A percentile compares a stretch with the other conserved stretches of the same genome.
Evolutionary conservation across 92 coral and sea anemone genomes (phyloP).

Genomic region (Porites lobata): DNA sequence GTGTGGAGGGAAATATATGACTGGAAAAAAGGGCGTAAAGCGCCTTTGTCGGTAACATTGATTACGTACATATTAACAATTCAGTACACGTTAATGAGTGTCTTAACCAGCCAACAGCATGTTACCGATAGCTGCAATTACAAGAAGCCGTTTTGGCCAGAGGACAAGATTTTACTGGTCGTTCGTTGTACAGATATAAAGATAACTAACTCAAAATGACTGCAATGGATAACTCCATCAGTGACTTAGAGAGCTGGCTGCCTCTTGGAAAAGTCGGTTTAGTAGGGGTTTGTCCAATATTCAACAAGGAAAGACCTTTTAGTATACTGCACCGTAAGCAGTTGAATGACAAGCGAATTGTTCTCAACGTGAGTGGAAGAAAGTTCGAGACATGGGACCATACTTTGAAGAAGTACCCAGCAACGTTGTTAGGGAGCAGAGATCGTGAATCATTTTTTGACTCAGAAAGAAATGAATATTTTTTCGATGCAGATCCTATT

Average conservation of each 20-base stretch:
- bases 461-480: conserved; percentile 75
- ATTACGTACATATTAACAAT: conserved; percentile 46
- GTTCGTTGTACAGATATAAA: neutral
- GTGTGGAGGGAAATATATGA: neutral
- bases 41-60: neutral
- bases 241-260: conserved; percentile 75
- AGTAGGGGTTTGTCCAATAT: conserved; percentile 87
- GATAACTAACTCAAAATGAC: conserved; percentile 1
- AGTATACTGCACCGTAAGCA: conserved; percentile 65
- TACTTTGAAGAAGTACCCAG: conserved; percentile 86
- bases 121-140: conserved; percentile 3
- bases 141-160: neutral
- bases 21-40: neutral
- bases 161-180: neutral
- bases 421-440: conserved; percentile 84
- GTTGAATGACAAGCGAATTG: conserved; percentile 81
- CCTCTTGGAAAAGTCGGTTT: conserved; percentile 81
- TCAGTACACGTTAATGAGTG: conserved; percentile 33
- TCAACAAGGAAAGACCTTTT: conserved; percentile 53
- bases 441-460: conserved; percentile 79
- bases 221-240: conserved; percentile 18
- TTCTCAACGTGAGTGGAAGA: conserved; percentile 91
- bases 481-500: conserved; percentile 90
- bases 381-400: conserved; percentile 96
- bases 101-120: neutral